Evolutionary conservation across 1,140 invertebrate genomes (phyloP).

Genomic region (Whitmania pigra): DNA sequence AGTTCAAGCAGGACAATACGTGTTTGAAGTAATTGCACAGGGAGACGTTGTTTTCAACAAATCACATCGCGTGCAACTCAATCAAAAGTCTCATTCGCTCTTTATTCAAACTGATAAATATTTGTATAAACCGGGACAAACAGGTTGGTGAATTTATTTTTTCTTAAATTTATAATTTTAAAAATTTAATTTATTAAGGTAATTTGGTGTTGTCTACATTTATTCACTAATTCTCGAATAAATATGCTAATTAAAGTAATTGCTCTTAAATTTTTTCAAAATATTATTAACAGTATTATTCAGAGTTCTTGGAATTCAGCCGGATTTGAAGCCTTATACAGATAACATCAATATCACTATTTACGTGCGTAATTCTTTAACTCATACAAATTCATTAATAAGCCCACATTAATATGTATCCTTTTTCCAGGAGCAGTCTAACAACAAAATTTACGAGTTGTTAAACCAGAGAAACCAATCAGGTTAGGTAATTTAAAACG

Average conservation of each 20-base stretch:
- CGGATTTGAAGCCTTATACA: constrained; percentile 55
- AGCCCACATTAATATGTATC: neutral
- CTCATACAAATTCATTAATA: no score
- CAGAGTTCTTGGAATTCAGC: constrained; percentile 65
- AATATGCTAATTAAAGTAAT: neutral
- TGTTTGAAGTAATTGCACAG: no score
- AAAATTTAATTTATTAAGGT: no score
- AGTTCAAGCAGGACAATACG: no score
- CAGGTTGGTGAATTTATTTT: constrained; percentile 34
- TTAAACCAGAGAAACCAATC: no score
- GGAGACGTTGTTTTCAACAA: constrained; percentile 13
- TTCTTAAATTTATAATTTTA: no score
- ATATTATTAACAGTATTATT: constrained; percentile 64
- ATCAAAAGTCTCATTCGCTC: constrained; percentile 47
- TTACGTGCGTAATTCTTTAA: constrained; percentile 19
- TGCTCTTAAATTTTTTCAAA: no score
- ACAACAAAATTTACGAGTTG: no score
- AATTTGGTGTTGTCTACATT: no score
- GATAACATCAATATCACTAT: constrained; percentile 20
- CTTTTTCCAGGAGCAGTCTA: neutral
- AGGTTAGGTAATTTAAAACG: no score
- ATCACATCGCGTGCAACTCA: neutral
- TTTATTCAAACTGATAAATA: constrained; percentile 88
- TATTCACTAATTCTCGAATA: no score
- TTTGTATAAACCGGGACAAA: constrained; percentile 76